Conservation (phyloP, 1,140 invertebrate species). For the Reticulitermes speratus region DNA sequence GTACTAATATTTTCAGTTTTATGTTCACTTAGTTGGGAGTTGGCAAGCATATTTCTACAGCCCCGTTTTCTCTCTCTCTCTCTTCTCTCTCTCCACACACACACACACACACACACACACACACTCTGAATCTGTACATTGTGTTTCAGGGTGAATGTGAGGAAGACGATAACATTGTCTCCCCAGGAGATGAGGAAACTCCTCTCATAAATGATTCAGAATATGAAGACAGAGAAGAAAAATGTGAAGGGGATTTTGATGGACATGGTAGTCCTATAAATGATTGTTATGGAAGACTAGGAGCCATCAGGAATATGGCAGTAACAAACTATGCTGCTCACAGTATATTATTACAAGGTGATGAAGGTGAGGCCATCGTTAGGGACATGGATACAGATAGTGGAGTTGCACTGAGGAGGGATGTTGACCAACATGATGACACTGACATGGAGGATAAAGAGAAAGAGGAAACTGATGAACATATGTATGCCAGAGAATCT, state of each 20-base stretch:
- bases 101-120: too few relatives aligned
- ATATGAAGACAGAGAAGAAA: conserved; percentile 39
- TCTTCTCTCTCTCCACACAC: too few relatives aligned
- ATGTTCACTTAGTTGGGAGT: too few relatives aligned
- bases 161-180: conserved; percentile 6
- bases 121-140: not conserved
- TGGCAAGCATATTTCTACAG: too few relatives aligned
- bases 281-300: not conserved
- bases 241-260: conserved; percentile 42
- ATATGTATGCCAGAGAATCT: not conserved
- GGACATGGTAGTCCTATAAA: not conserved
- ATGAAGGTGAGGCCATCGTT: not conserved
- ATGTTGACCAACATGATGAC: conserved; percentile 24
- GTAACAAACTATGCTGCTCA: not conserved
- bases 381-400: not conserved
- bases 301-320: not conserved
- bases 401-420: not conserved
- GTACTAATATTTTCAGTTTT: too few relatives aligned
- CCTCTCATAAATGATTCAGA: not conserved
- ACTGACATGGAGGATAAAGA: conserved; percentile 30
- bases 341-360: not conserved
- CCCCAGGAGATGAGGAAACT: conserved; percentile 18
- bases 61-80: too few relatives aligned
- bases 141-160: conserved; percentile 43
- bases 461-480: conserved; percentile 44